Conservation (phyloP, 2,113 vertebrate genomes). For the Dunckerocampus dactyliophorus region DNA sequence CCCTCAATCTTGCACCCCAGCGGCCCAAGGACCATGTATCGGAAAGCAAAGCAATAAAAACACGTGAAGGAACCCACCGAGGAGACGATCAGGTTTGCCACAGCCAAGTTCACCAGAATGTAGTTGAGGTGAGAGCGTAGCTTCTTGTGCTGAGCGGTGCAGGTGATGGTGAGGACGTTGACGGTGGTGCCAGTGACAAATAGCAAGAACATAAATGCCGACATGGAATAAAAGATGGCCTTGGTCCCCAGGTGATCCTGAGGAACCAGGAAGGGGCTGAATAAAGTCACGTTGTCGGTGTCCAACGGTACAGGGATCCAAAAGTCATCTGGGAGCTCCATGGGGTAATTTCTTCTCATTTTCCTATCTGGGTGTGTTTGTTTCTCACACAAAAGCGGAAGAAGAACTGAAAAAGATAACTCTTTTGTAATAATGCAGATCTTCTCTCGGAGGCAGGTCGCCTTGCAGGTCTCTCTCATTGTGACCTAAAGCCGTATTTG, state of each 20-base stretch:
- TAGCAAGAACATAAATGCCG: constrained; percentile 70
- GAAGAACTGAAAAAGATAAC: not conserved
- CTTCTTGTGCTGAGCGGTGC: constrained; percentile 74
- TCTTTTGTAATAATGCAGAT: not conserved
- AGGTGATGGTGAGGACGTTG: constrained; percentile 68
- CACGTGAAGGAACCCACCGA: constrained; percentile 68
- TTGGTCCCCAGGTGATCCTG: constrained; percentile 74
- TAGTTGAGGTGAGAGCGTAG: constrained; percentile 79
- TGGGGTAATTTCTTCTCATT: constrained; percentile 53
- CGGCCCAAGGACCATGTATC: constrained; percentile 70
- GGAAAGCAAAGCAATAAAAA: constrained; percentile 68
- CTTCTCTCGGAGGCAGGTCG: not conserved
- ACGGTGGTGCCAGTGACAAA: constrained; percentile 58
- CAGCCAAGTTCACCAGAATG: constrained; percentile 77
- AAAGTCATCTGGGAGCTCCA: constrained; percentile 72
- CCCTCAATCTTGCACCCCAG: constrained; percentile 75
- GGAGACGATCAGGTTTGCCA: constrained; percentile 73
- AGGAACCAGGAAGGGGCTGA: constrained; percentile 76
- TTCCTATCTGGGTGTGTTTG: constrained; percentile 4
- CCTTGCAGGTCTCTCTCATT: not conserved
- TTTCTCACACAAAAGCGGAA: constrained; percentile 3
- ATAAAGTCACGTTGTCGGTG: constrained; percentile 61
- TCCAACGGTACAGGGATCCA: constrained; percentile 71
- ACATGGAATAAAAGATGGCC: constrained; percentile 61
- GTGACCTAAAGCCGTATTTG: constrained; percentile 39